Conservation (phyloP, 2,797 vertebrate species). For the Eurystomus glaucurus region DNA sequence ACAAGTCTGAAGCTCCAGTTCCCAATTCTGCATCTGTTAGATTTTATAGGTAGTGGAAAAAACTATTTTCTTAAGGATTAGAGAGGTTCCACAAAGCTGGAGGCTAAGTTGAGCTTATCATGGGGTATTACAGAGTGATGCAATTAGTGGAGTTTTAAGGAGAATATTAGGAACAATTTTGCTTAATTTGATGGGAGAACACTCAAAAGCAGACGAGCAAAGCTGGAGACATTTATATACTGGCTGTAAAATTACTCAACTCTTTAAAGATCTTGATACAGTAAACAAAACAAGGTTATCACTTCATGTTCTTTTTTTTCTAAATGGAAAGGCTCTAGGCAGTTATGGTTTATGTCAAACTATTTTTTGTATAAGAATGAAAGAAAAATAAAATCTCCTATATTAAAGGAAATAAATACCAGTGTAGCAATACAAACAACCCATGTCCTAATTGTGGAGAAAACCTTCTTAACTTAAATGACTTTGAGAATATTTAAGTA, state of each 20-base stretch:
- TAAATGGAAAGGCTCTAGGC: not conserved
- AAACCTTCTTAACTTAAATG: not conserved
- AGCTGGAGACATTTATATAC: not conserved
- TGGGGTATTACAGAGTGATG: not conserved
- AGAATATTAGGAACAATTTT: not conserved
- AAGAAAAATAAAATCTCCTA: not conserved
- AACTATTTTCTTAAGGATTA: not conserved
- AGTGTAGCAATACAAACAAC: not conserved
- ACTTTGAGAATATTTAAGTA: not conserved
- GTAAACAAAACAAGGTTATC: not conserved
- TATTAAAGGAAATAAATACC: not conserved
- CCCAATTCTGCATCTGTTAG: not conserved
- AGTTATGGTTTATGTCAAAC: not conserved
- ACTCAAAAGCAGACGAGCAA: fast-evolving
- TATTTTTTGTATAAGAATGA: not conserved
- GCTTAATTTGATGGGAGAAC: not conserved
- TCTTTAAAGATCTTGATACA: not conserved
- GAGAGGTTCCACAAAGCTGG: not conserved
- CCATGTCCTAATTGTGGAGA: not conserved
- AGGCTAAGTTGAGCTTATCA: not conserved
- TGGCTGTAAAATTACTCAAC: not conserved
- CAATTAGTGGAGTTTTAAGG: not conserved
- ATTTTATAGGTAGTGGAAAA: not conserved
- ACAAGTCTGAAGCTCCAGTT: not conserved
- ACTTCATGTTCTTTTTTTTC: not conserved